Evolutionary conservation across 2,113 vertebrate species (phyloP), one percentile per base, ranked within the genome.

Genomic region (Bostrychus sinensis): DNA sequence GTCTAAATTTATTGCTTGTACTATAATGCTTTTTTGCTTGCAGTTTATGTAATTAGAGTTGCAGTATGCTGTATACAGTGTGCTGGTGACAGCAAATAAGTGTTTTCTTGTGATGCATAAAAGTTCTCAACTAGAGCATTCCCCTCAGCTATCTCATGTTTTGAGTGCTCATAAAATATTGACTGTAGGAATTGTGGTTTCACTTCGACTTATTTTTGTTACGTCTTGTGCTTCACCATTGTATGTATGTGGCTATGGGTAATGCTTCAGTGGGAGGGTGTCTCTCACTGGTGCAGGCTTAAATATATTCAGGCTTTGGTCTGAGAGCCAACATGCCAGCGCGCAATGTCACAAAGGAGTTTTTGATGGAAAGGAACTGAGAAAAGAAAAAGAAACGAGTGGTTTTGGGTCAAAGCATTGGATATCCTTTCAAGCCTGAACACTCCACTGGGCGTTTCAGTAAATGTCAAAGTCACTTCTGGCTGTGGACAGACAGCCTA

Each of bases 391-490:
- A 77, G 66, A 82, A 87, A 77, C 56, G 23, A 83, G 70, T 62
- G 80, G 83, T 88, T 90, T 83, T 84, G 86, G 83, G 85, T 88
- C 84, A 88, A 82, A 84, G 83, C 67, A 62, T 73, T 81, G 76
- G 77, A 83, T 87, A 79, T 84, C 73, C 88, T 86, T 89, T 88
- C 82, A 87, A 82, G 84, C 84, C 59, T 85, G 71, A 84, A 80
- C 82, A 83, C 77, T 87, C 86, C 79, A 76, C 80, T 86, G 83
- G 81, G 82, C 68, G 81, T 85, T 84, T 88, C 77, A 81, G 83
- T 77, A 87, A 86, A 88, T 86, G 88, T 89, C 87, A 90, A 80
- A 86, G 82, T 83, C 79, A 83, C 75, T 87, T 59, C 78, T 83
- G 82, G 70, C 75, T 78, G 80, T 83, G 74, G 84, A 88, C 74